Percentiles rank a stretch among this genome's conserved stretches.
Conservation (phyloP, 2,113 vertebrate genomes). For the Alligator sinensis region DNA sequence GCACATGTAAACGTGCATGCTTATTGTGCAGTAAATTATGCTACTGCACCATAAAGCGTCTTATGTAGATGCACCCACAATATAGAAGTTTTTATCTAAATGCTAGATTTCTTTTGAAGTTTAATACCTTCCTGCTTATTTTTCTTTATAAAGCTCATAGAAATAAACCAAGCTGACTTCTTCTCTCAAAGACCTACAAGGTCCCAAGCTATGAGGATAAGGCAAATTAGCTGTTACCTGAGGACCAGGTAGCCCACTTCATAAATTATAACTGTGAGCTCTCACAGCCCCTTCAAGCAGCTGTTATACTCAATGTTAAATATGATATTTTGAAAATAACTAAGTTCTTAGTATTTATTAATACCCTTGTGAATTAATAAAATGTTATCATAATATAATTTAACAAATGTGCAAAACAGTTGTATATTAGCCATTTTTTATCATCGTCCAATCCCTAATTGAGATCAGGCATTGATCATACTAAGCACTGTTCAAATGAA, state of each 20-base stretch:
- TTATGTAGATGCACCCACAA: too few species aligned
- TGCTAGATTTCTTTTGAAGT: background rate
- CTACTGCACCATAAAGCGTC: too few species aligned
- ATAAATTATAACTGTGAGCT: background rate
- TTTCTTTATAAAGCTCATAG: background rate
- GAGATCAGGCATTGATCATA: background rate
- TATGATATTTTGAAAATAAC: slow-evolving; percentile 13
- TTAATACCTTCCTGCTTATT: background rate
- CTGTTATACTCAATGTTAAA: background rate
- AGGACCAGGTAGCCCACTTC: background rate
- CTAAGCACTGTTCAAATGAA: background rate
- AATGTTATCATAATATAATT: background rate
- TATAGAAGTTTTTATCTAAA: background rate
- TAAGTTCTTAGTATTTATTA: background rate
- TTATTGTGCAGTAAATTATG: too few species aligned
- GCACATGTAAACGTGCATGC: too few species aligned
- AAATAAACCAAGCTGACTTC: background rate
- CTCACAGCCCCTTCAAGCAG: background rate
- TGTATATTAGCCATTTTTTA: background rate
- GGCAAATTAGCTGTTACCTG: background rate
- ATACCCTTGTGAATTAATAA: background rate
- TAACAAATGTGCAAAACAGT: background rate
- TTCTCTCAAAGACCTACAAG: background rate
- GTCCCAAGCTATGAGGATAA: background rate
- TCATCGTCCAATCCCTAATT: background rate